Base-by-base conservation (phyloP, 2,797 vertebrate species). In the Pipistrellus pipistrellus region DNA sequence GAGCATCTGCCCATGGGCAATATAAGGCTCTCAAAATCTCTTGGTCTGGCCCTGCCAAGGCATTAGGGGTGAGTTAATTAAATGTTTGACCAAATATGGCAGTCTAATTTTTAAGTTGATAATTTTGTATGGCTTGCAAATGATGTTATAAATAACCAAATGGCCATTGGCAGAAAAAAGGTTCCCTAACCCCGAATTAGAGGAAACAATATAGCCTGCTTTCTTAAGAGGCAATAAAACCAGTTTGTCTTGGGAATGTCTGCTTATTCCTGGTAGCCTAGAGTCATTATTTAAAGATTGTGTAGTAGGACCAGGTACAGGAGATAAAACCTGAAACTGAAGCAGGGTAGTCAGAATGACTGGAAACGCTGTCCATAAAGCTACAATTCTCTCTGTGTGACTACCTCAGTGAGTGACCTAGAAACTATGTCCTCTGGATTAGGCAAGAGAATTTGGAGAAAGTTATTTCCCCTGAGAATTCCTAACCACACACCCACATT, bases 381-480 rank as follows among this genome's bases (percentile, higher is more conserved):
- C 69, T 62, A 32, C 88, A 83, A 80, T 91, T 23, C 23, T 69
- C 35, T 87, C 72, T 35, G 21, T 32, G 38, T 90, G 21, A 92
- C 64, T 93, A 48, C 23, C 41, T 78, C 66, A 71, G 25, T 48
- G 32, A 51, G 32, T 59, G 35, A 81, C 21, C 71, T 68, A 66
- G 51, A 80, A 94, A 91, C 90, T 75, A 51, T 3, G 13, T 12
- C 41, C 32, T 92, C 27, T 80, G 44, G 51, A 48, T 46, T 72
- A 78, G 53, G 18, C 10, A n/a, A 48, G 7, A 68, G 23, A 41
- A 3, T 90, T 38, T 78, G 62, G 32, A 44, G 30, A 38, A 80
- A 91, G 18, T 66, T 68, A 44, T 83, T 93, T 86, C 17, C 14
- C 14, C 44, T 86, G 66, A 85, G 68, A 90, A 68, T 91, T 92